Evolutionary conservation across 2,888 invertebrate species (phyloP).

Genomic region (Dasypolia templi): DNA sequence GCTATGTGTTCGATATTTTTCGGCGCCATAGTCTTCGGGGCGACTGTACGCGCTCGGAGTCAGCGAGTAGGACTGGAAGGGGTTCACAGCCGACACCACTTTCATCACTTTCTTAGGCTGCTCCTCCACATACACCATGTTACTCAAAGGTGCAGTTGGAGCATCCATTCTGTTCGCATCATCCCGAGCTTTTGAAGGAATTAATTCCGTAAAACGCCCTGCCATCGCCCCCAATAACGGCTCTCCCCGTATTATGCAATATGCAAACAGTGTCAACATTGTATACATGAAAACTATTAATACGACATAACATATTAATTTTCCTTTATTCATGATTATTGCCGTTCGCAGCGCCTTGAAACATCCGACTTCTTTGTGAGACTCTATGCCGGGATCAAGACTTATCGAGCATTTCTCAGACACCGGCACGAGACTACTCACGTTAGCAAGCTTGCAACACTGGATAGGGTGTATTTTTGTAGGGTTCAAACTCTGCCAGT

Average conservation of each 20-base stretch:
- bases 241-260: slow-evolving; percentile 80
- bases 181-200: slow-evolving; percentile 66
- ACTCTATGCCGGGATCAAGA: slow-evolving; percentile 63
- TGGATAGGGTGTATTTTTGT: slow-evolving; percentile 79
- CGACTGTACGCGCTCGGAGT: slow-evolving; percentile 71
- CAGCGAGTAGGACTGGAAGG: slow-evolving; percentile 80
- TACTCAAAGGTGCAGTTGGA: slow-evolving; percentile 74
- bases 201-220: slow-evolving; percentile 61
- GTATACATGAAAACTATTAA: slow-evolving; percentile 71
- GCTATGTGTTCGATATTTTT: slow-evolving; percentile 48
- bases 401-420: slow-evolving; percentile 75
- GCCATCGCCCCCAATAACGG: slow-evolving; percentile 76
- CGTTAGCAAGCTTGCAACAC: slow-evolving; percentile 81
- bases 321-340: slow-evolving; percentile 75
- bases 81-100: slow-evolving; percentile 83
- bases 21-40: slow-evolving; percentile 30
- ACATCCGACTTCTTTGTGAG: slow-evolving; percentile 78
- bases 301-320: slow-evolving; percentile 77
- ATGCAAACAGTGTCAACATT: slow-evolving; percentile 78
- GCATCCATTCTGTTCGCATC: slow-evolving; percentile 59
- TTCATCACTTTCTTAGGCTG: slow-evolving; percentile 81
- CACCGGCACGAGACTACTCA: slow-evolving; percentile 72
- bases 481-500: slow-evolving; percentile 77
- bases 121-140: slow-evolving; percentile 80
- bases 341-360: slow-evolving; percentile 75